Base-by-base conservation (phyloP, 92 coral and sea anemone species). In the Epizoanthus scotinus region DNA sequence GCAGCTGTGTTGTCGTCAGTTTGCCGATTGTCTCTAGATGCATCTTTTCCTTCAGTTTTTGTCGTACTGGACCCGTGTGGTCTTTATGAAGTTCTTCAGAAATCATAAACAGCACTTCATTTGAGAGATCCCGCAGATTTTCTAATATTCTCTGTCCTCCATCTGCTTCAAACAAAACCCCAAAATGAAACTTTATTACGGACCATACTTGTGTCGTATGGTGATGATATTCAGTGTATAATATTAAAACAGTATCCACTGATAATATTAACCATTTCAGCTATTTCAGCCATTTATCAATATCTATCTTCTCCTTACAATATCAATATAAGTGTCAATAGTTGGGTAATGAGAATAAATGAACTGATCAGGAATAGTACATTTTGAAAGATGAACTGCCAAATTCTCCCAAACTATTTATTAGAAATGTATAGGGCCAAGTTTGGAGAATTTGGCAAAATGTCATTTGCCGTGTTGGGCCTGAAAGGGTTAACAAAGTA, bases 141-240 rank as follows among this genome's bases (percentile, higher is more conserved):
- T 74, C 55, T 5, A 74, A 13, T 21, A 5, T n/a, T 3, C 20
- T 20, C n/a, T 27, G 25, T n/a, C 17, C 53, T 13, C 72, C 70
- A 61, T 73, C 71, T 73, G 71, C 75, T 66, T 42, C n/a, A 49
- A n/a, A 38, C 36, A 36, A 12, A 70, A 42, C 9, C 6, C 34
- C 27, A 38, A 24, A 1, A 63, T 24, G 20, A 19, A 38, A 38
- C 20, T n/a, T 1, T 12, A 31, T 29, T n/a, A 31, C 36, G n/a
- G n/a, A n/a, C n/a, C 3, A 2, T 7, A 20, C 8, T 24, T 2
- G 9, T 20, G 15, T 55, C 26, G 5, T 49, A 42, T 3, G 21
- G 34, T 67, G 3, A n/a, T n/a, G n/a, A n/a, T 40, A 36, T 36
- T 7, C 29, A n/a, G 29, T 21, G 67, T n/a, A 67, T 42, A 31